Evolutionary conservation across 53 echinoderm and acorn worm genomes (phyloP).

Genomic region (Paracentrotus lividus): DNA sequence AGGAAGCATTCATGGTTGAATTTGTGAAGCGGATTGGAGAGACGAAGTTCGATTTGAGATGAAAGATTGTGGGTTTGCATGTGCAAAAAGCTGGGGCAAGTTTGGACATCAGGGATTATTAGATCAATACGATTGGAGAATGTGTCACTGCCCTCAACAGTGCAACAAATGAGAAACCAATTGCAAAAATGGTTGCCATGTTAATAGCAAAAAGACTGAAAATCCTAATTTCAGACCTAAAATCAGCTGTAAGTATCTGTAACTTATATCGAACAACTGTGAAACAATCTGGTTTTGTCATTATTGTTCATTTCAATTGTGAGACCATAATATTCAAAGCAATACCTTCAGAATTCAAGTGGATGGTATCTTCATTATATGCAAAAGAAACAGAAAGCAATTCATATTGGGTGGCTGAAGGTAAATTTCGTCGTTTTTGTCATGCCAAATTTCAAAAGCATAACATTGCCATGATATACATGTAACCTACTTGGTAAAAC

Average conservation of each 20-base stretch:
- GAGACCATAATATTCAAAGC: background rate
- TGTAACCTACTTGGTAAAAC: no score
- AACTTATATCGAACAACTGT: slow-evolving; percentile 16
- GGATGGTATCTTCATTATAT: no score
- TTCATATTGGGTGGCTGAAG: no score
- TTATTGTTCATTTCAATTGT: background rate
- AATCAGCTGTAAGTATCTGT: background rate
- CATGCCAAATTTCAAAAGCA: no score
- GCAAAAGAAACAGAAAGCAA: no score
- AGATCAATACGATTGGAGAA: background rate
- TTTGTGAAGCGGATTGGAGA: background rate
- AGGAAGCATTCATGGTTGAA: slow-evolving; percentile 5
- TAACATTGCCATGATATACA: no score
- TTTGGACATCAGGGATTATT: background rate
- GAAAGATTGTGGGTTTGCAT: background rate
- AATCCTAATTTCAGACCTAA: background rate
- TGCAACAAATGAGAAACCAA: slow-evolving; percentile 11
- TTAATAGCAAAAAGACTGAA: background rate
- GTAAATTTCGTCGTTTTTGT: no score
- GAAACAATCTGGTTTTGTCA: background rate
- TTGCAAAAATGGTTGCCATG: background rate
- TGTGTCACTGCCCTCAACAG: slow-evolving; percentile 1
- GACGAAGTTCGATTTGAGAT: background rate
- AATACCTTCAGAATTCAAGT: background rate
- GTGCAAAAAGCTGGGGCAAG: background rate